Conservation (phyloP, 2,113 vertebrate species). For the Harpagus bidentatus region DNA sequence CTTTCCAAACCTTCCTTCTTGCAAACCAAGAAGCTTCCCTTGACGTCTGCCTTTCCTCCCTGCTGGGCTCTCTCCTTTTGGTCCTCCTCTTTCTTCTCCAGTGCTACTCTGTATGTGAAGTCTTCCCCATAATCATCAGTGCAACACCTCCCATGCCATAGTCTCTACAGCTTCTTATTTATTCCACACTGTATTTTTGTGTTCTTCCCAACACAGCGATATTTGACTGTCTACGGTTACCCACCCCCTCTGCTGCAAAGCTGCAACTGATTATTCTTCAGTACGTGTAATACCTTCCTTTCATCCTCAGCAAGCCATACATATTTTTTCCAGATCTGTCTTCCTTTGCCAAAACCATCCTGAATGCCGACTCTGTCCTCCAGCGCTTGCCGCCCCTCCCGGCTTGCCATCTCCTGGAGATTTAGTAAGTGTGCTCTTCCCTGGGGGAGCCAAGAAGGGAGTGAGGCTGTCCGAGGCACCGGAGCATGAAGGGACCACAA, state of each 20-base stretch:
- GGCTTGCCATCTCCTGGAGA: background rate
- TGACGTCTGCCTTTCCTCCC: background rate
- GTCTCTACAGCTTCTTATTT: background rate
- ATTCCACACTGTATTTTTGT: background rate
- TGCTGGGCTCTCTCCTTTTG: background rate
- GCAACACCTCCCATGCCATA: background rate
- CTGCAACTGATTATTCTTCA: background rate
- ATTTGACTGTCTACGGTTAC: background rate
- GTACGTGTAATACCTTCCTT: background rate
- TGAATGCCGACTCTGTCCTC: background rate
- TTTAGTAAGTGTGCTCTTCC: background rate
- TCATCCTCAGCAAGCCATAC: background rate
- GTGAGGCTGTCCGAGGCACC: background rate
- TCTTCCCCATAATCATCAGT: background rate
- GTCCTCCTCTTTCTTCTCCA: background rate
- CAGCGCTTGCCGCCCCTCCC: fast-evolving
- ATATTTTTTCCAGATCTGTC: background rate
- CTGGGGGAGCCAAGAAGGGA: background rate
- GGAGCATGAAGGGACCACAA: background rate
- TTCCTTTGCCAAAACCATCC: background rate
- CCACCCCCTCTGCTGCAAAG: background rate
- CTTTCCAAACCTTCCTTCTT: background rate
- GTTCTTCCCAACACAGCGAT: background rate
- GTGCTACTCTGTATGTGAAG: background rate
- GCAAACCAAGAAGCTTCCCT: background rate